Conservation (phyloP, 2,113 vertebrate species). For the Albula glossodonta region DNA sequence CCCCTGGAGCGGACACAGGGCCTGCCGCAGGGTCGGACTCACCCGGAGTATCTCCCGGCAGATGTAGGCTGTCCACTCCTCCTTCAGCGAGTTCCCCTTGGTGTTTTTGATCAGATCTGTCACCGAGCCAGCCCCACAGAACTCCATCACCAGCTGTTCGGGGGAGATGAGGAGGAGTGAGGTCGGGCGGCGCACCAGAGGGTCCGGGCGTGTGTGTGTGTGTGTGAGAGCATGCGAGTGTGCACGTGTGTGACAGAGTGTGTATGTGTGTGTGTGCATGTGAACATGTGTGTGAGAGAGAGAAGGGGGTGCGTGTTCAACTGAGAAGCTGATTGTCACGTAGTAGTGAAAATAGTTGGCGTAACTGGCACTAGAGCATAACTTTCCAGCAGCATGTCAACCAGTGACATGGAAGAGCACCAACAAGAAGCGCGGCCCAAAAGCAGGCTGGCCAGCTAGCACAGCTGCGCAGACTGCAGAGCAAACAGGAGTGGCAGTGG, state of each 20-base stretch:
- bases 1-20: not conserved
- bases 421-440: no score
- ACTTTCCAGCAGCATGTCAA: no score
- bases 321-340: no score
- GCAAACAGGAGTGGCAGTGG: no score
- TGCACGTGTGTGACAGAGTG: not conserved
- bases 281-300: not conserved
- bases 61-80: conserved; percentile 85
- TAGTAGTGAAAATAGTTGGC: no score
- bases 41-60: conserved; percentile 84
- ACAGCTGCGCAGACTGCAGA: no score
- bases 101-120: conserved; percentile 87
- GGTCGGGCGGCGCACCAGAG: no score
- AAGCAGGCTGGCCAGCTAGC: no score
- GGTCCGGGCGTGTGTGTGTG: no score
- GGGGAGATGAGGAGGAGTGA: not conserved
- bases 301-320: not conserved
- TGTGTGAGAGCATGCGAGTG: not conserved
- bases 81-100: conserved; percentile 82
- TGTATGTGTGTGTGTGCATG: not conserved
- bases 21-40: conserved; percentile 16
- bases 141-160: conserved; percentile 83
- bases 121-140: conserved; percentile 82
- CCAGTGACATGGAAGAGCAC: no score
- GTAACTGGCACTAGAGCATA: no score